Evolutionary conservation across 2,888 invertebrate species (phyloP).

Genomic region (Axea sp.): DNA sequence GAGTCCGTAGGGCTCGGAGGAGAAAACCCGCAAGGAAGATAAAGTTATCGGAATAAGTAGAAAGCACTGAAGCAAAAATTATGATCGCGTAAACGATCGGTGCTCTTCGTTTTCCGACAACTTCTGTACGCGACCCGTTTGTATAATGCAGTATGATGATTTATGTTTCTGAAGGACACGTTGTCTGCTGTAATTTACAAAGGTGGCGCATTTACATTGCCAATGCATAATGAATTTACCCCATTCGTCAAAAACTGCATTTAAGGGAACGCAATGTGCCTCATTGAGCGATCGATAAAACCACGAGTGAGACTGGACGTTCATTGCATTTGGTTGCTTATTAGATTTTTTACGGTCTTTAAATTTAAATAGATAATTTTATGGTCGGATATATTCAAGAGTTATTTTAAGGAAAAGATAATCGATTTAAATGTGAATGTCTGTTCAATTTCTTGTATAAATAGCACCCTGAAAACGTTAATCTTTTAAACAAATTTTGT

Average conservation of each 20-base stretch:
- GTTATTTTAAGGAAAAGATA: conserved; percentile 1
- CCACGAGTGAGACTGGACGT: background rate
- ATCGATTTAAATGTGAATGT: too few relatives aligned
- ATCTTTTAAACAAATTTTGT: too few relatives aligned
- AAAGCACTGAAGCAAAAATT: conserved; percentile 68
- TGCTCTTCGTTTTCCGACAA: conserved; percentile 46
- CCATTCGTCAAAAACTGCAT: conserved; percentile 16
- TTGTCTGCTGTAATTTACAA: conserved; percentile 62
- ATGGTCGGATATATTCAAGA: background rate
- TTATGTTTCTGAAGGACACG: conserved; percentile 64
- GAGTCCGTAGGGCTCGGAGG: background rate
- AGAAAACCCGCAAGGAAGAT: conserved; percentile 11
- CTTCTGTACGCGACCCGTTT: conserved; percentile 64
- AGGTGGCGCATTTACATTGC: conserved; percentile 51
- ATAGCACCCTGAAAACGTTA: too few relatives aligned
- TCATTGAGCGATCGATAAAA: conserved; percentile 4
- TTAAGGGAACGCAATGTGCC: background rate
- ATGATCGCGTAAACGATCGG: conserved; percentile 65
- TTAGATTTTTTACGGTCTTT: conserved; percentile 14
- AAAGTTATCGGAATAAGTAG: conserved; percentile 45
- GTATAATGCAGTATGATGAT: conserved; percentile 67
- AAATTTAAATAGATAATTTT: conserved; percentile 7
- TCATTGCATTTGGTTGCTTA: conserved; percentile 30
- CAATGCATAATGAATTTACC: too few relatives aligned
- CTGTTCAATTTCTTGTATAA: too few relatives aligned